Percentiles rank a stretch among this genome's conserved stretches.
Conservation (phyloP, 2,888 invertebrate genomes). For the Macrophya alboannulata region DNA sequence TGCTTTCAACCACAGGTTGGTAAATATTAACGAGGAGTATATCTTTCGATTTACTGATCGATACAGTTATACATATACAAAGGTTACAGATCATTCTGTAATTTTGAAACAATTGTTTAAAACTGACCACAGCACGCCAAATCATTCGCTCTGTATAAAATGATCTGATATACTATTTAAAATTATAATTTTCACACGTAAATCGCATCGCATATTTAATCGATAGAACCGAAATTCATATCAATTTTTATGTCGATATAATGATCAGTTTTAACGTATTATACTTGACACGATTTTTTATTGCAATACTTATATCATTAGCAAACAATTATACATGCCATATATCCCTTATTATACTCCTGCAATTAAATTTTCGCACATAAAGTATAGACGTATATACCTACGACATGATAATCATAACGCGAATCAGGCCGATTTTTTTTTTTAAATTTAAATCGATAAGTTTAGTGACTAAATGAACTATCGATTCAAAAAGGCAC, state of each 20-base stretch:
- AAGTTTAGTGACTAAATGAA: constrained; percentile 38
- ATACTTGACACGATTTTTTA: neutral
- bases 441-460: constrained; percentile 28
- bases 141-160: neutral
- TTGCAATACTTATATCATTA: neutral
- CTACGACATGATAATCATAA: neutral
- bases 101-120: neutral
- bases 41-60: neutral
- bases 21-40: constrained; percentile 4
- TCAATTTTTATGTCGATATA: neutral
- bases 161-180: neutral
- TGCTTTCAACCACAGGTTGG: constrained; percentile 66
- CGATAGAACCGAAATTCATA: neutral
- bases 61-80: neutral
- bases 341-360: neutral
- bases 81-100: neutral
- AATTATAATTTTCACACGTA: neutral
- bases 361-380: neutral
- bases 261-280: neutral
- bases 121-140: constrained; percentile 25
- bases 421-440: neutral
- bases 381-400: neutral
- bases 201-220: neutral
- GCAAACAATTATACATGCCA: neutral
- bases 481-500: constrained; percentile 35